Conservation (phyloP, 1,140 invertebrate genomes). For the Ctenoplectra terminalis region DNA sequence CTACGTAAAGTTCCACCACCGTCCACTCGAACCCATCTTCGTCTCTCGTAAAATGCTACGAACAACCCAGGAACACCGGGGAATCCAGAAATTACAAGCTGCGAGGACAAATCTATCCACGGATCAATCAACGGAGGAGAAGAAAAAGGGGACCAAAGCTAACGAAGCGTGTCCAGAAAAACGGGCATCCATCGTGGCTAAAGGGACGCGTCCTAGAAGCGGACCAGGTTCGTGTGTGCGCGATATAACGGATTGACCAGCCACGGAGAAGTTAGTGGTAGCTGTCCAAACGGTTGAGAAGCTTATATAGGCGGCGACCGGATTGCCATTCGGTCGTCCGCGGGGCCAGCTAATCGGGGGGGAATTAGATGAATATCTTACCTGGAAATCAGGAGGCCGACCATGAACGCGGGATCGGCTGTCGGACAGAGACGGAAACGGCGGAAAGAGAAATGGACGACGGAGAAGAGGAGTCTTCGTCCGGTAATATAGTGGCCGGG, state of each 20-base stretch:
- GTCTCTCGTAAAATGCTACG: too few relatives aligned
- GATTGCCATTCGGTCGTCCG: conserved; percentile 65
- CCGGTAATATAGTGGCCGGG: conserved; percentile 69
- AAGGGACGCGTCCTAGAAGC: conserved; percentile 23
- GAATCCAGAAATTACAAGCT: conserved; percentile 35
- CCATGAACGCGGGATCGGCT: conserved; percentile 9
- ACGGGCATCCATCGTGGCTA: conserved; percentile 30
- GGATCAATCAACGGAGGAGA: conserved; percentile 8
- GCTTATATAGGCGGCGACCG: conserved; percentile 61
- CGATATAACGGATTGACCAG: conserved; percentile 62
- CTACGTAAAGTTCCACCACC: too few relatives aligned
- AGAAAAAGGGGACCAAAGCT: not conserved
- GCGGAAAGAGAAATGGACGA: conserved; percentile 67
- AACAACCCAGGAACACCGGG: not conserved
- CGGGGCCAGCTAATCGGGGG: conserved; percentile 63
- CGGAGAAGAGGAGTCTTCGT: conserved; percentile 61
- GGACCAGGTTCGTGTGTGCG: not conserved
- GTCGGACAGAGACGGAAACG: conserved; percentile 54
- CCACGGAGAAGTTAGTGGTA: conserved; percentile 63
- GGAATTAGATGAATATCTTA: conserved; percentile 74
- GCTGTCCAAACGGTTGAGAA: conserved; percentile 67
- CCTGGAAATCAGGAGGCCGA: conserved; percentile 67
- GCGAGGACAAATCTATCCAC: conserved; percentile 38
- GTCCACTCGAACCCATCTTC: not conserved
- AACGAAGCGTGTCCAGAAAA: conserved; percentile 31